These are phyloP conservation scores for Pelobates cultripes DNA, from an alignment of 2,797 vertebrate genomes.

Conservation along the genomic window DNA sequence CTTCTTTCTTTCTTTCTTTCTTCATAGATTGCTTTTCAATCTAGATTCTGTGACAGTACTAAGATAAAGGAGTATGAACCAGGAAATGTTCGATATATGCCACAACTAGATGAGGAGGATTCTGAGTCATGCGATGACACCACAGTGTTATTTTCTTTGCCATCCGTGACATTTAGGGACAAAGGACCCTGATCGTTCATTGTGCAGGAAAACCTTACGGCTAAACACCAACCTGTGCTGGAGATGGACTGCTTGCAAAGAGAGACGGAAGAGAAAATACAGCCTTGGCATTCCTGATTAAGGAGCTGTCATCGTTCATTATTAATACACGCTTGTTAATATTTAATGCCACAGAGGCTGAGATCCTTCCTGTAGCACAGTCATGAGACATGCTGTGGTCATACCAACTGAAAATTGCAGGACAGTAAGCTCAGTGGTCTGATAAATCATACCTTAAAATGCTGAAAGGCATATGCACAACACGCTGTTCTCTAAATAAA, in stretches of 20 bases:
- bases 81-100: constrained; percentile 69
- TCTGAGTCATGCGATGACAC: constrained; percentile 76
- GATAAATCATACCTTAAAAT: constrained; percentile 60
- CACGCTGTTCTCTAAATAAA: constrained; percentile 14
- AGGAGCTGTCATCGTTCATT: constrained; percentile 81
- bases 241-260: constrained; percentile 57
- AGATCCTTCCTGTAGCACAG: constrained; percentile 64
- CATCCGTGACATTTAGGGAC: constrained; percentile 80
- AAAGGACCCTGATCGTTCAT: constrained; percentile 71
- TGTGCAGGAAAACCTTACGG: constrained; percentile 46
- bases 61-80: constrained; percentile 78
- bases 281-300: constrained; percentile 68
- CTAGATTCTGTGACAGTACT: constrained; percentile 76
- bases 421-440: constrained; percentile 61
- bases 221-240: constrained; percentile 60
- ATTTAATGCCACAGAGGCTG: constrained; percentile 86
- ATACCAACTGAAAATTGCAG: constrained; percentile 66
- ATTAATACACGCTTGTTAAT: constrained; percentile 82
- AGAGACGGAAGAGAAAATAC: constrained; percentile 61
- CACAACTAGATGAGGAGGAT: constrained; percentile 67
- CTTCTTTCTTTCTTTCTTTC: constrained; percentile 58
- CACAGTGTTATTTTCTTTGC: constrained; percentile 81
- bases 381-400: constrained; percentile 69
- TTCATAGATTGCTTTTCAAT: constrained; percentile 79
- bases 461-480: constrained; percentile 56